Evolutionary conservation across 1,140 invertebrate genomes (phyloP).

Genomic region (Drosophila mojavensis): DNA sequence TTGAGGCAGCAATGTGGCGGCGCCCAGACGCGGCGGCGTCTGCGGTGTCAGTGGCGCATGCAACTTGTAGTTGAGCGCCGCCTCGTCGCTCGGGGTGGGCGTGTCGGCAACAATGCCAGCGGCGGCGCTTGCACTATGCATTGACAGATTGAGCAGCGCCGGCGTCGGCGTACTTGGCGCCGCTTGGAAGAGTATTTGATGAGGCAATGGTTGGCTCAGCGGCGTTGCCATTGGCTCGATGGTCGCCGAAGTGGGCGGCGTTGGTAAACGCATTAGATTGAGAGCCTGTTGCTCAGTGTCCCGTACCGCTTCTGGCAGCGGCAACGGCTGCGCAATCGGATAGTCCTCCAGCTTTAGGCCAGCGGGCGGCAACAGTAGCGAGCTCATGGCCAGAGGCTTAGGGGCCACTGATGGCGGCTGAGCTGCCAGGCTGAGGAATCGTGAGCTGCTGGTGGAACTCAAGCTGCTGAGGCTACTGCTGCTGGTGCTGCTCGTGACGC

Average conservation of each 20-base stretch:
- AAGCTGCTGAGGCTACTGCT: slow-evolving; percentile 54
- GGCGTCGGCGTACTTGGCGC: slow-evolving; percentile 54
- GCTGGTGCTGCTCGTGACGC: slow-evolving; percentile 50
- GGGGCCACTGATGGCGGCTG: slow-evolving; percentile 37
- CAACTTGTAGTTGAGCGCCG: slow-evolving; percentile 71
- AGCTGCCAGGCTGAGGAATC: slow-evolving; percentile 63
- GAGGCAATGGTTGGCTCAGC: slow-evolving; percentile 47
- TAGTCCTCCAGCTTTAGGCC: slow-evolving; percentile 76
- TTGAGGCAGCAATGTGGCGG: slow-evolving; percentile 77
- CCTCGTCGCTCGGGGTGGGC: slow-evolving; percentile 54
- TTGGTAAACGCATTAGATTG: slow-evolving; percentile 78
- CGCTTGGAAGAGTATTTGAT: slow-evolving; percentile 72
- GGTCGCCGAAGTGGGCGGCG: slow-evolving; percentile 77
- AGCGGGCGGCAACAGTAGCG: slow-evolving; percentile 64
- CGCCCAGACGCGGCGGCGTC: slow-evolving; percentile 54
- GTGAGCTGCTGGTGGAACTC: slow-evolving; percentile 64
- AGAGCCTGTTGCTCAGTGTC: slow-evolving; percentile 73
- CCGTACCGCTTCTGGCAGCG: slow-evolving; percentile 54
- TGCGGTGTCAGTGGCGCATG: slow-evolving; percentile 66
- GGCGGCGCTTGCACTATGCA: slow-evolving; percentile 53
- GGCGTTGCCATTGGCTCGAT: slow-evolving; percentile 54
- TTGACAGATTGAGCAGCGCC: slow-evolving; percentile 72
- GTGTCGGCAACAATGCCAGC: slow-evolving; percentile 38
- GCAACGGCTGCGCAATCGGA: slow-evolving; percentile 46
- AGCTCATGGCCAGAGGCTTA: slow-evolving; percentile 52